Conservation (phyloP, 2,888 invertebrate genomes). For the Acronicta leporina region DNA sequence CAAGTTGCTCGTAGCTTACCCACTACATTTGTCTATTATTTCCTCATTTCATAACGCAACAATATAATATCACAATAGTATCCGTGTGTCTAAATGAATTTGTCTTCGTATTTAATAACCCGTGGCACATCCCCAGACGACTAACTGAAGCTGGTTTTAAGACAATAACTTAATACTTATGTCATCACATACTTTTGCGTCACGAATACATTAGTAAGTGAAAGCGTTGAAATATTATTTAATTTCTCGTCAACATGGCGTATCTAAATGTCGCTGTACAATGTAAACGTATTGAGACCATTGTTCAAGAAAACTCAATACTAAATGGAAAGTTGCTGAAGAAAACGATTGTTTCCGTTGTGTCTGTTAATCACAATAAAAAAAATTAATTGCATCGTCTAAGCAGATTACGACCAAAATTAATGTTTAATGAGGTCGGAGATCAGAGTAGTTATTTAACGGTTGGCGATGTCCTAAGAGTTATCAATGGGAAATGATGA, state of each 20-base stretch:
- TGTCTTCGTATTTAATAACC: constrained; percentile 53
- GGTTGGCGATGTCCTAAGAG: constrained; percentile 60
- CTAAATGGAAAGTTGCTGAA: constrained; percentile 37
- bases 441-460: constrained; percentile 47
- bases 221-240: constrained; percentile 50
- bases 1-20: constrained; percentile 24
- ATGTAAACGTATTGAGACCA: constrained; percentile 41
- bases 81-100: constrained; percentile 39
- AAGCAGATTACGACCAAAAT: constrained; percentile 56
- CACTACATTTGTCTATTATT: constrained; percentile 30
- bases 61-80: constrained; percentile 27
- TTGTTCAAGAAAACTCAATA: constrained; percentile 44
- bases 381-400: constrained; percentile 52
- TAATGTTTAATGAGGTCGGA: constrained; percentile 62
- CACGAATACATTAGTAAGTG: constrained; percentile 42
- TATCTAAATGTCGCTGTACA: constrained; percentile 48
- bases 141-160: constrained; percentile 31
- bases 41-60: constrained; percentile 34
- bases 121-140: constrained; percentile 31
- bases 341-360: constrained; percentile 36
- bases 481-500: constrained; percentile 54
- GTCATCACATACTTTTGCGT: constrained; percentile 38
- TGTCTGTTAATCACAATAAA: constrained; percentile 48
- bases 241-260: constrained; percentile 51
- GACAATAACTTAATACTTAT: constrained; percentile 51